Evolutionary conservation across 2,888 invertebrate genomes (phyloP).

Genomic region (Deilephila porcellus): DNA sequence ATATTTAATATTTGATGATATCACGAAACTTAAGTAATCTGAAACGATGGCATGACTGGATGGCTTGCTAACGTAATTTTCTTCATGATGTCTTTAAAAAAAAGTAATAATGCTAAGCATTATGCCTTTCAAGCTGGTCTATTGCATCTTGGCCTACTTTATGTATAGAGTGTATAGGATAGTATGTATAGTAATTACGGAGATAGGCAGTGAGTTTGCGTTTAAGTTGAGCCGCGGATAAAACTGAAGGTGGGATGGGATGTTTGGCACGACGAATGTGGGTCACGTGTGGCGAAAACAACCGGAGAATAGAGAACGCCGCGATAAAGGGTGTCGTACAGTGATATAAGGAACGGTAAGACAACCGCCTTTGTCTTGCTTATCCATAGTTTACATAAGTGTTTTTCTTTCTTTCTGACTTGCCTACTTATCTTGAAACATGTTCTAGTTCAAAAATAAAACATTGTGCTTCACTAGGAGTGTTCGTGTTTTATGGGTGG

Average conservation of each 20-base stretch:
- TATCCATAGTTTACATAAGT: no score
- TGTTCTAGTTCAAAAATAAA: no score
- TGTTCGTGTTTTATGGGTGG: no score
- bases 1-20: not conserved
- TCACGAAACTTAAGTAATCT: not conserved
- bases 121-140: not conserved
- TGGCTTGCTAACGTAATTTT: no score
- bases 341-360: not conserved
- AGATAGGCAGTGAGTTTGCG: constrained; percentile 7
- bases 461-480: no score
- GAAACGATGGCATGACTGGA: no score
- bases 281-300: constrained; percentile 25
- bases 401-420: no score
- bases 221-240: not conserved
- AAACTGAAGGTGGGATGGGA: not conserved
- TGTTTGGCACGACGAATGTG: constrained; percentile 6
- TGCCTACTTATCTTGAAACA: no score
- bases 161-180: not conserved
- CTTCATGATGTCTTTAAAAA: not conserved
- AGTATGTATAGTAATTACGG: not conserved
- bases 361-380: not conserved
- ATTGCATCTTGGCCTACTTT: not conserved
- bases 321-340: not conserved
- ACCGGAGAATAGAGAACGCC: not conserved
- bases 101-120: not conserved